These are phyloP conservation scores for Anastatus disparis DNA, from an alignment of 1,140 invertebrate species.

Conservation along the genomic window DNA sequence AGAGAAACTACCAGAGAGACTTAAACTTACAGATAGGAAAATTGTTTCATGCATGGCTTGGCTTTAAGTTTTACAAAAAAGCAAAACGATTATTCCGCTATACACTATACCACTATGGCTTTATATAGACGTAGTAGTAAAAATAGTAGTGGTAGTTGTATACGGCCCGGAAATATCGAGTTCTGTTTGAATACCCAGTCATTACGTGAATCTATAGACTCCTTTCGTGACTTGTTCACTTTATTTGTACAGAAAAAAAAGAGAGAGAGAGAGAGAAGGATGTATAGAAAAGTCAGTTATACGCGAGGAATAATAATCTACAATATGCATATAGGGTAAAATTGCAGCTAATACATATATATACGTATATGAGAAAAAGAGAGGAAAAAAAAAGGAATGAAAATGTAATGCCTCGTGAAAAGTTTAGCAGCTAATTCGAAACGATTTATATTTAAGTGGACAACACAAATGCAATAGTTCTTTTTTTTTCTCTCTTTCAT, in stretches of 20 bases:
- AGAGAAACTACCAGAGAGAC: constrained; percentile 36
- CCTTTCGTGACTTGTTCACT: constrained; percentile 27
- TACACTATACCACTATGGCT: too few relatives aligned
- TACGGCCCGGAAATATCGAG: constrained; percentile 51
- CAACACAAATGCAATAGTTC: too few relatives aligned
- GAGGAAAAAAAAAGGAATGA: neutral
- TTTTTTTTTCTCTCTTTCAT: neutral
- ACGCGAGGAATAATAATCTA: too few relatives aligned
- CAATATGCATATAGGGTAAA: too few relatives aligned
- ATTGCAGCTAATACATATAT: too few relatives aligned
- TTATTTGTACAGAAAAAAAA: constrained; percentile 21
- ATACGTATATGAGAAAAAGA: neutral
- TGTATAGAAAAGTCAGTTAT: too few relatives aligned
- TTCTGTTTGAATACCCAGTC: constrained; percentile 43
- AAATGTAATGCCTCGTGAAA: constrained; percentile 32
- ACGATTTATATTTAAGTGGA: constrained; percentile 16
- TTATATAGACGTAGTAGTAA: too few relatives aligned
- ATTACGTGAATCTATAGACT: constrained; percentile 9
- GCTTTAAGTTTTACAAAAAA: too few relatives aligned
- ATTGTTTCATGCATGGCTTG: constrained; percentile 42
- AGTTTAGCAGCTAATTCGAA: constrained; percentile 33
- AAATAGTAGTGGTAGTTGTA: too few relatives aligned
- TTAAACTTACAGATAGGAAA: constrained; percentile 48
- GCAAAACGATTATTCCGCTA: neutral
- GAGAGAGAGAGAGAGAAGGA: too few relatives aligned